Percentiles rank a stretch among this genome's conserved stretches.
Conservation (phyloP, 2,888 invertebrate genomes). For the Tipula vernalis region DNA sequence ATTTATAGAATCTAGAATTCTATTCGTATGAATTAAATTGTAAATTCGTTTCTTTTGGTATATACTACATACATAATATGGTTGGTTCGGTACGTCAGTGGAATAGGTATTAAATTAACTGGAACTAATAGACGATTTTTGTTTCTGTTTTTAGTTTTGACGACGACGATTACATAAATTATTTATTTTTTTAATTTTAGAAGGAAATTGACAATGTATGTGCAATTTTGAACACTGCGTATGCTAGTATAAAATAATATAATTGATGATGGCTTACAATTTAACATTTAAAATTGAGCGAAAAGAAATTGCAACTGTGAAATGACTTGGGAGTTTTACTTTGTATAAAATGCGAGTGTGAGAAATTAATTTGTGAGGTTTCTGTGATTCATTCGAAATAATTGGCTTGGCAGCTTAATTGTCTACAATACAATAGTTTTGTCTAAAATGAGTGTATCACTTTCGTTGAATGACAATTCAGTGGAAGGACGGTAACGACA, state of each 20-base stretch:
- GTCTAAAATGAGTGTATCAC: not conserved
- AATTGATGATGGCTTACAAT: not conserved
- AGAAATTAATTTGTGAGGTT: not conserved
- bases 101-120: slow-evolving; percentile 4
- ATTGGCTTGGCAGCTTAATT: not conserved
- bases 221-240: not conserved
- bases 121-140: not conserved
- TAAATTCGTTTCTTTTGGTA: not conserved
- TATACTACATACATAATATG: not conserved
- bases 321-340: not conserved
- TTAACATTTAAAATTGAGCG: not conserved
- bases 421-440: not conserved
- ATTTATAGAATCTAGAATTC: not conserved
- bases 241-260: not conserved
- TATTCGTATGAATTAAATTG: not conserved
- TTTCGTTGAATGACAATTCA: not conserved
- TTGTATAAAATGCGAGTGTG: not conserved
- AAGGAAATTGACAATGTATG: not conserved
- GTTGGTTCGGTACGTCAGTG: not conserved
- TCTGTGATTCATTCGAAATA: not conserved
- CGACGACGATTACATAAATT: not conserved
- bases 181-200: not conserved
- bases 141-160: not conserved
- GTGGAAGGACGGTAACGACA: too few species aligned
- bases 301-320: not conserved